phyloP scores from a whole-genome alignment of 2,113 vertebrate genomes.

The Lycaon pictus region DNA sequence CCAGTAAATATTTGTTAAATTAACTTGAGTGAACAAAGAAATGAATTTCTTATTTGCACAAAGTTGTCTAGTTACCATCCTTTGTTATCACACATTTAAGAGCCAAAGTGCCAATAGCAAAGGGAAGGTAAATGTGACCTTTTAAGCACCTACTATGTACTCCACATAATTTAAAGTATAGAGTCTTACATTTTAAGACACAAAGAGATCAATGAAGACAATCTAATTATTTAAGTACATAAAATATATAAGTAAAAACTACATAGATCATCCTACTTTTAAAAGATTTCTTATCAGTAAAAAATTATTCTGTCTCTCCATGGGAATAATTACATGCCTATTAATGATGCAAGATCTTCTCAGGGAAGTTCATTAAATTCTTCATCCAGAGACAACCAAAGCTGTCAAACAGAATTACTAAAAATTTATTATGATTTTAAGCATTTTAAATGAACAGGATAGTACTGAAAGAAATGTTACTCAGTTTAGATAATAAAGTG shows the following conservation, averaged over 20 bases:
- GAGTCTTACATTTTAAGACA: conserved; percentile 1
- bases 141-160: neutral
- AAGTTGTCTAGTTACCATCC: neutral
- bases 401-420: neutral
- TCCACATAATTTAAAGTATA: neutral
- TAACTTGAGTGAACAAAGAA: neutral
- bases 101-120: neutral
- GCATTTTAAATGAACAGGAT: neutral
- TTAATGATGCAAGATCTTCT: neutral
- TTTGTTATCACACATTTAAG: neutral
- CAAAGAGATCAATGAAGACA: neutral
- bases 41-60: neutral
- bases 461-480: neutral
- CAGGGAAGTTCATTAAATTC: neutral
- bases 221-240: neutral
- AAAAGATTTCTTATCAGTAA: conserved; percentile 5
- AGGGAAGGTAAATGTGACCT: neutral
- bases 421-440: neutral
- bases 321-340: neutral
- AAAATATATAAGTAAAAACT: neutral
- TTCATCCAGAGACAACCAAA: neutral
- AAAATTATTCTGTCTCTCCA: neutral
- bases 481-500: neutral
- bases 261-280: neutral
- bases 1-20: neutral